A percentile compares a stretch with the other conserved stretches of the same genome.
phyloP scores from a whole-genome alignment of 1,140 invertebrate genomes.

The Lordiphosa collinella region DNA sequence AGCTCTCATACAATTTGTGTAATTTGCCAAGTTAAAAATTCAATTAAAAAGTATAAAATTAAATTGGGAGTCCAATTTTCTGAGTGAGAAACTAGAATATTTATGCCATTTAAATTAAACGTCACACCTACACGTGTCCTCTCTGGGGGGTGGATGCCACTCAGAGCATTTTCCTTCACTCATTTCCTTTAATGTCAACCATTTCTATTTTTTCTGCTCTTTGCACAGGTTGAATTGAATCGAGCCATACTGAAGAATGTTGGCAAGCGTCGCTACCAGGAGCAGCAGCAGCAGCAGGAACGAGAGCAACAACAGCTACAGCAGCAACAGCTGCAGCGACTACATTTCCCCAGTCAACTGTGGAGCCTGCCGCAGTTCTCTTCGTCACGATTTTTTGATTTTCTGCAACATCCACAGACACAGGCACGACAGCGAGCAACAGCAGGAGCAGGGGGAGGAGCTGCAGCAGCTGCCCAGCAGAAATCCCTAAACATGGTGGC shows the following conservation, averaged over 20 bases:
- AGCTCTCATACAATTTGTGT: no score
- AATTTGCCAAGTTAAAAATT: constrained; percentile 17
- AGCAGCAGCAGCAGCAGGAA: constrained; percentile 19
- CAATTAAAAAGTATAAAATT: constrained; percentile 25
- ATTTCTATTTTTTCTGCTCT: constrained; percentile 28
- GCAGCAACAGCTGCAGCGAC: constrained; percentile 23
- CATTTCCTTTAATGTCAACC: constrained; percentile 47
- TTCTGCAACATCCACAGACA: constrained; percentile 39
- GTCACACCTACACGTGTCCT: constrained; percentile 5
- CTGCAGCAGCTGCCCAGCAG: constrained; percentile 39
- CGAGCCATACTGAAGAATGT: constrained; percentile 82
- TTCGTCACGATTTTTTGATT: constrained; percentile 51
- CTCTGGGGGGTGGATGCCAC: background rate
- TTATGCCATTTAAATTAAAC: constrained; percentile 26
- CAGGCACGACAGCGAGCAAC: constrained; percentile 12
- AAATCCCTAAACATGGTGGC: constrained; percentile 45
- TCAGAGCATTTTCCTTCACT: constrained; percentile 8
- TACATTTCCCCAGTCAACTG: constrained; percentile 65
- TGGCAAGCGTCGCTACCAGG: constrained; percentile 79
- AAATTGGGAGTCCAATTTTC: constrained; percentile 24
- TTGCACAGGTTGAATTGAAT: constrained; percentile 80
- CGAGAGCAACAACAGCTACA: constrained; percentile 27
- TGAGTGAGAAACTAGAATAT: constrained; percentile 31
- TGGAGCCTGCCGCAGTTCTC: constrained; percentile 45
- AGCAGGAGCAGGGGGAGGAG: background rate